These are phyloP conservation scores for Trichonephila clavipes DNA, from an alignment of 1,140 invertebrate genomes.

Conservation along the genomic window DNA sequence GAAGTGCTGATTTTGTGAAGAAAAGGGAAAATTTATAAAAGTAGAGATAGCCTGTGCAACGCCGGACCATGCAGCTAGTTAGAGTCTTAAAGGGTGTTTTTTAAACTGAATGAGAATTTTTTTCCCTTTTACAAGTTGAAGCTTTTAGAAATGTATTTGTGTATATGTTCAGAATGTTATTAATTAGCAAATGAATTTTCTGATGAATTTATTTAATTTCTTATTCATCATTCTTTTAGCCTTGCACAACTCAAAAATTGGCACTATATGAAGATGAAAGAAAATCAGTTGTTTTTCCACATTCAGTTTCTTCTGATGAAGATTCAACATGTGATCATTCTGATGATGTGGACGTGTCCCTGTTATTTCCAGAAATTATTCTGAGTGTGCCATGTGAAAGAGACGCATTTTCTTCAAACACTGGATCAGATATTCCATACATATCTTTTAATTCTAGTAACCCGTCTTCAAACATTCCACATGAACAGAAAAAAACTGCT, in stretches of 20 bases:
- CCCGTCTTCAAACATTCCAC: not conserved
- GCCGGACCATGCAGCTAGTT: too few relatives aligned
- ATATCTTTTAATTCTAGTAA: not conserved
- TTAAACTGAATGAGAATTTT: not conserved
- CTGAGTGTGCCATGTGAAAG: not conserved
- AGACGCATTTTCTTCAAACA: not conserved
- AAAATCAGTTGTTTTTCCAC: not conserved
- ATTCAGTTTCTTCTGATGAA: not conserved
- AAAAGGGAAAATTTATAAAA: too few relatives aligned
- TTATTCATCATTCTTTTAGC: not conserved
- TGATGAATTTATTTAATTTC: too few relatives aligned
- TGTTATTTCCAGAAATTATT: not conserved
- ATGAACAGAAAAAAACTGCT: not conserved
- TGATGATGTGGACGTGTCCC: not conserved
- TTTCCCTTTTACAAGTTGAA: not conserved
- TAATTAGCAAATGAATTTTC: too few relatives aligned
- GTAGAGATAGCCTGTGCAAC: too few relatives aligned
- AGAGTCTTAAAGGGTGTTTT: not conserved
- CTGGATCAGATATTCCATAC: not conserved
- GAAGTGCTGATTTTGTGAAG: too few relatives aligned
- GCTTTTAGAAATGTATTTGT: not conserved
- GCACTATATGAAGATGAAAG: not conserved
- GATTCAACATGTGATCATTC: not conserved
- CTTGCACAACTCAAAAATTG: not conserved
- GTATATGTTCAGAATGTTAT: not conserved